These are phyloP conservation scores for Eugnorisma glareosa DNA, from an alignment of 2,888 invertebrate genomes.

Conservation along the genomic window DNA sequence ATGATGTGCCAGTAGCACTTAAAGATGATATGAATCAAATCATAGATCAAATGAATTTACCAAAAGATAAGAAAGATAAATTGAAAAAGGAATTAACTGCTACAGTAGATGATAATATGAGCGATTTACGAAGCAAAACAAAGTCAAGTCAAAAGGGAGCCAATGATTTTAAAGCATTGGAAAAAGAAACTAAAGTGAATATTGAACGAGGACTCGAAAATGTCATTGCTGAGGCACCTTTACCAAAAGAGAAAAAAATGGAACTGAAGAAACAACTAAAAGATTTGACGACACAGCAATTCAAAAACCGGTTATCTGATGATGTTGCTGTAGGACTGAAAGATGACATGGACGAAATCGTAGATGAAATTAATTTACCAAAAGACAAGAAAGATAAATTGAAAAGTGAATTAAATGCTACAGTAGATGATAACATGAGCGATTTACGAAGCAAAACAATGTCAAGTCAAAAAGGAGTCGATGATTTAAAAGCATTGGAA, in stretches of 20 bases:
- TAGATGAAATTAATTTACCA: not conserved
- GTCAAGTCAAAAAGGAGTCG: not conserved
- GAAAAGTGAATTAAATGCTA: not conserved
- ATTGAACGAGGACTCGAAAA: conserved; percentile 10
- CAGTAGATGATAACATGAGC: not conserved
- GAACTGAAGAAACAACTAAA: not conserved
- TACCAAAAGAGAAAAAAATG: conserved; percentile 2
- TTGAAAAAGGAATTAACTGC: conserved; percentile 49
- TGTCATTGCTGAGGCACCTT: not conserved
- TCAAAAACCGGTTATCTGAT: not conserved
- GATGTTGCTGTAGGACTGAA: not conserved
- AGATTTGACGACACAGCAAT: not conserved
- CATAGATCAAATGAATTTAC: conserved; percentile 33
- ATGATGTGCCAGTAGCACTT: not conserved
- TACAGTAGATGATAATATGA: conserved; percentile 4
- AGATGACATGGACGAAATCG: conserved; percentile 3
- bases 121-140: not conserved
- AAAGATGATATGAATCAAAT: conserved; percentile 43
- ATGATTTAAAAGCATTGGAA: not conserved
- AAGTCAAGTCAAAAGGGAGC: not conserved
- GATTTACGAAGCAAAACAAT: not conserved
- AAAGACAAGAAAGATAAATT: not conserved
- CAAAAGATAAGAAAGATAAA: conserved; percentile 41
- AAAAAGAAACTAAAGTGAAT: not conserved
- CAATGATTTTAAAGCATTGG: not conserved